Evolutionary conservation across 2,797 vertebrate genomes (phyloP), one percentile per base, ranked within the genome.

Genomic region (Danionella dracula): DNA sequence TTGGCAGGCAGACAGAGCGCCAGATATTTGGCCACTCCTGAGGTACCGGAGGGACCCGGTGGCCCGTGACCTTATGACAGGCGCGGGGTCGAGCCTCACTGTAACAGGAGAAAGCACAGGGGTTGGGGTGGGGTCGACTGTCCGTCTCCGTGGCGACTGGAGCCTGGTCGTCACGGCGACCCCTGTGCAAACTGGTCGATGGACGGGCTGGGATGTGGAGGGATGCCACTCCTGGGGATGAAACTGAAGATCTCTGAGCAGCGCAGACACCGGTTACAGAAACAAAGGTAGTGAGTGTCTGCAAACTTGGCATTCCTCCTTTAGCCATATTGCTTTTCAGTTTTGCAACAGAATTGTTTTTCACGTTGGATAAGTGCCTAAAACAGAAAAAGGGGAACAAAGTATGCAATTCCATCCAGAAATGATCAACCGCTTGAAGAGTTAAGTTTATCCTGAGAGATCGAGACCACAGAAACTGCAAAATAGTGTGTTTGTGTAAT

Each of bases 11-110:
- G 17, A 21, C 16, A 87, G 82, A 72, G 85, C 79, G 81, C 76
- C 78, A 85, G 84, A 82, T 85, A 77, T 87, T 82, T 80, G 57
- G 0, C 74, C 82, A 78, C 71, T 81, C 83, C 56, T 41, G 79
- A 53, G 79, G 79, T 74, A 86, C 86, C 84, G 70, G 75, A 67
- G 82, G 85, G 83, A 84, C 76, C 65, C 60, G 73, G 75, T 75
- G 62, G 48, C 23, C 70, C 78, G 70, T 88, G 87, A 91, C 87
- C 90, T 90, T 90, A 87, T 86, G 83, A 82, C 84, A 87, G 84
- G 82, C 83, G 81, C 80, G 81, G 80, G 87, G 86, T 82, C 86
- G 85, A 81, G 88, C 46, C 72, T 82, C 85, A 78, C 79, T 83
- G 85, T 88, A 88, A 91, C 81, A 78, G 71, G 74, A 85, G 83